Base-by-base conservation (phyloP, 2,797 vertebrate genomes). In the Leptatherina wallacei region DNA sequence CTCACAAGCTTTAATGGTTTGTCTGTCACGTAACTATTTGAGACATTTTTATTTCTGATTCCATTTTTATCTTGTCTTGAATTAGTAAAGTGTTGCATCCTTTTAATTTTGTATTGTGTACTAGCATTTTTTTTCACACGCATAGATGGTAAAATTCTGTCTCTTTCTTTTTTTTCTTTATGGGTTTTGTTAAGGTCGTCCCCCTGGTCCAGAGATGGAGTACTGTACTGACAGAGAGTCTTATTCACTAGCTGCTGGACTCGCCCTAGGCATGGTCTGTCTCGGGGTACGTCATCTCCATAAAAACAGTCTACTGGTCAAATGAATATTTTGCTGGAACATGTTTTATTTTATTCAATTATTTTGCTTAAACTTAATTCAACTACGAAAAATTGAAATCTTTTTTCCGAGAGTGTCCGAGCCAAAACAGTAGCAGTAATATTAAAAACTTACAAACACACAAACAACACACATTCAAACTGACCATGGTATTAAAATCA, bases 261-360 rank as follows among this genome's bases (percentile, higher is more conserved):
- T 99, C 9, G 97, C 98, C n/a, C 91, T 99, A 69, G 97, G 98
- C 76, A 99, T 99, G 98, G 98, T 99, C 78, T 99, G 98, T 86
- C 94, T 99, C 1, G 98, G 98, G 94, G 98, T 99, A 62, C 75
- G 87, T 72, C 42, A 47, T 44, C 29, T 22, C 22, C 2, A 51
- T 0, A 36, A 2, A 61, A 64, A 12, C 12, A 10, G 11, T 13
- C 27, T 51, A 18, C 27, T 20, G 30, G 7, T 38, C 10, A 38
- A 18, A 56, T 8, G 16, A 36, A 36, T 42, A 47, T 27, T 38
- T 42, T 59, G 11, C 36, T 61, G 16, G 10, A 33, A 49, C 3
- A 66, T n/a, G 0, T 2, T 35, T 35, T 51, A 49, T 66, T 9
- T 54, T 69, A 18, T 42, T 42, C 13, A 40, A 13, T 16, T 40